Evolutionary conservation across 2,797 vertebrate species (phyloP).

Genomic region (Crenuchus spilurus): DNA sequence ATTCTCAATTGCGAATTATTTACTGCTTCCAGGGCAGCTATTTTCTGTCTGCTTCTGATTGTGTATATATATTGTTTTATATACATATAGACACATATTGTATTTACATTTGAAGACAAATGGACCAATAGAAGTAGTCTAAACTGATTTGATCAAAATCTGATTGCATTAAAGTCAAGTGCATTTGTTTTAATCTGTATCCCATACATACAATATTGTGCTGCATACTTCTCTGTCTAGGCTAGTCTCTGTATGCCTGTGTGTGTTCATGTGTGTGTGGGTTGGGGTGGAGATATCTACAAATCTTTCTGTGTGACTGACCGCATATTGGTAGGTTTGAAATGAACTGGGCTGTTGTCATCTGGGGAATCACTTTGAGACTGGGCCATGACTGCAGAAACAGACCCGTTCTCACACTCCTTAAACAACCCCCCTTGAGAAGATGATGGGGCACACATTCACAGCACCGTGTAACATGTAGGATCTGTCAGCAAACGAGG

Average conservation of each 20-base stretch:
- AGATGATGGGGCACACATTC: slow-evolving; percentile 46
- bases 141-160: too few relatives aligned
- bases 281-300: slow-evolving; percentile 10
- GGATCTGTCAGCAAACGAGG: slow-evolving; percentile 46
- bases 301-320: slow-evolving; percentile 27
- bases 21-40: too few relatives aligned
- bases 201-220: not conserved
- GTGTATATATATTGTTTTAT: too few relatives aligned
- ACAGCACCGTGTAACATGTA: slow-evolving; percentile 41
- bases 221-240: not conserved
- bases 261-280: not conserved
- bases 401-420: slow-evolving; percentile 45
- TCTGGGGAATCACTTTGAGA: slow-evolving; percentile 64
- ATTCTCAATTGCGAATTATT: too few relatives aligned
- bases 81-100: too few relatives aligned
- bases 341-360: slow-evolving; percentile 54
- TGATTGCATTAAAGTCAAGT: too few relatives aligned
- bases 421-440: slow-evolving; percentile 36
- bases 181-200: not conserved
- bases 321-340: slow-evolving; percentile 34
- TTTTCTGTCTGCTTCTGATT: too few relatives aligned
- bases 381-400: slow-evolving; percentile 41
- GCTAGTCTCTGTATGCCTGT: not conserved
- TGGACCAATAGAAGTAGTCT: too few relatives aligned
- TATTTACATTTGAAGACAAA: too few relatives aligned